Conservation (phyloP, 2,888 invertebrate species). For the Drymonia ruficornis region DNA sequence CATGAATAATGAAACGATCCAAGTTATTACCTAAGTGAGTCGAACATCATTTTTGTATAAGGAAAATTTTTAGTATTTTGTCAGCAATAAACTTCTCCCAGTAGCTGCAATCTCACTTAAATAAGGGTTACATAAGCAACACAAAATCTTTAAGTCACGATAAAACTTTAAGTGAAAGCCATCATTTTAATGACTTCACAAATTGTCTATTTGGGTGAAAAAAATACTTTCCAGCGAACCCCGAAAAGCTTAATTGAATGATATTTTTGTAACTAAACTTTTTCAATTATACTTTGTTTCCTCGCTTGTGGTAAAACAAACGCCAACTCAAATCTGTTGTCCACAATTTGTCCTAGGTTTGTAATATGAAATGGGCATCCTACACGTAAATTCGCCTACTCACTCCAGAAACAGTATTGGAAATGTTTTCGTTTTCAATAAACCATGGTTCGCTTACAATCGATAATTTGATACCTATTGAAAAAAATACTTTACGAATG, state of each 20-base stretch:
- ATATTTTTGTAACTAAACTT: neutral
- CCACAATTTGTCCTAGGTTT: constrained; percentile 29
- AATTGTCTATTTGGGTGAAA: neutral
- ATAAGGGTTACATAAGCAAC: neutral
- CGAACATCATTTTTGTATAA: too few relatives aligned
- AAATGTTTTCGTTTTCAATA: constrained; percentile 11
- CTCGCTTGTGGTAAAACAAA: neutral
- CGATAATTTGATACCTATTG: neutral
- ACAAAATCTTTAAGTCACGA: neutral
- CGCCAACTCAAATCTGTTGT: neutral
- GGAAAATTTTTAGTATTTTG: too few relatives aligned
- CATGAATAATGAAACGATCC: too few relatives aligned
- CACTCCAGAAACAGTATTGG: neutral
- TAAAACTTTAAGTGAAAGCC: neutral
- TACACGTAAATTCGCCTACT: constrained; percentile 8
- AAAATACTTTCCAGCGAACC: neutral
- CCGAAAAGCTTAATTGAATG: neutral
- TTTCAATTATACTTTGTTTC: neutral
- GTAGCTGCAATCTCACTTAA: neutral
- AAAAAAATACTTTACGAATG: constrained; percentile 1
- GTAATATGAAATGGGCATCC: constrained; percentile 20
- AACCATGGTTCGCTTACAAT: neutral
- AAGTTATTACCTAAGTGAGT: too few relatives aligned
- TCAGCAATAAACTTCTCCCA: too few relatives aligned
- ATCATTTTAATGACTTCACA: neutral